Percentiles rank a stretch among this genome's conserved stretches.
phyloP scores from a whole-genome alignment of 2,888 invertebrate species.

The Papilio protenor region DNA sequence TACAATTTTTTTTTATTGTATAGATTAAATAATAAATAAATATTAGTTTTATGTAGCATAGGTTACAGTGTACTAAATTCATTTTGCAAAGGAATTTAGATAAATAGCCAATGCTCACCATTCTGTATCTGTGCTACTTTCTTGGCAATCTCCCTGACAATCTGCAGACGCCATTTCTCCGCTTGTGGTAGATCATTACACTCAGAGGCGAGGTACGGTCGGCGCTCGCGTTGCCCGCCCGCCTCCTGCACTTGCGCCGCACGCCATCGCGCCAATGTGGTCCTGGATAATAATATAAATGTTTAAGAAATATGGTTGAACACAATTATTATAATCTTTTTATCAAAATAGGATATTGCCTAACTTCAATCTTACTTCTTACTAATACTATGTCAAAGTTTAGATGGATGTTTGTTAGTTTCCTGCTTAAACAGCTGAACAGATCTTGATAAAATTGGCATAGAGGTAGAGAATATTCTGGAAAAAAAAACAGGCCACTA shows the following conservation, averaged over 20 bases:
- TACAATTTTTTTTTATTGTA: too few species aligned
- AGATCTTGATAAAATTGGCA: too few species aligned
- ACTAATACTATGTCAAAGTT: too few species aligned
- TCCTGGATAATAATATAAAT: constrained; percentile 85
- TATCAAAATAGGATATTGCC: too few species aligned
- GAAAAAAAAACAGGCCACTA: too few species aligned
- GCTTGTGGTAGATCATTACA: constrained; percentile 96
- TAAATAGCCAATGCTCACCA: constrained; percentile 77
- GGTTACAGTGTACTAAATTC: neutral
- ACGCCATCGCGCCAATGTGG: constrained; percentile 98
- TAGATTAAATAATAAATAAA: neutral
- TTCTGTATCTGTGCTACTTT: constrained; percentile 99
- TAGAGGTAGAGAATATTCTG: too few species aligned
- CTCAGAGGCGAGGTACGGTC: constrained; percentile 97
- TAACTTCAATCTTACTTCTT: too few species aligned
- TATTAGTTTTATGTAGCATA: neutral
- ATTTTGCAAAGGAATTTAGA: too few species aligned
- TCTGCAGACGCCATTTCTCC: constrained; percentile 98
- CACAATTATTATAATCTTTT: too few species aligned
- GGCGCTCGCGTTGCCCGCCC: constrained; percentile 92
- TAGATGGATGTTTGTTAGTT: too few species aligned
- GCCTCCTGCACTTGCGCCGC: constrained; percentile 97
- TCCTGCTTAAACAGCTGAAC: too few species aligned
- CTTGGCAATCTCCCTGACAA: constrained; percentile 98
- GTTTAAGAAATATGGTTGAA: neutral